A percentile compares a stretch with the other conserved stretches of the same genome.
phyloP scores from a whole-genome alignment of 2,888 invertebrate species.

The Zelleria hepariella region DNA sequence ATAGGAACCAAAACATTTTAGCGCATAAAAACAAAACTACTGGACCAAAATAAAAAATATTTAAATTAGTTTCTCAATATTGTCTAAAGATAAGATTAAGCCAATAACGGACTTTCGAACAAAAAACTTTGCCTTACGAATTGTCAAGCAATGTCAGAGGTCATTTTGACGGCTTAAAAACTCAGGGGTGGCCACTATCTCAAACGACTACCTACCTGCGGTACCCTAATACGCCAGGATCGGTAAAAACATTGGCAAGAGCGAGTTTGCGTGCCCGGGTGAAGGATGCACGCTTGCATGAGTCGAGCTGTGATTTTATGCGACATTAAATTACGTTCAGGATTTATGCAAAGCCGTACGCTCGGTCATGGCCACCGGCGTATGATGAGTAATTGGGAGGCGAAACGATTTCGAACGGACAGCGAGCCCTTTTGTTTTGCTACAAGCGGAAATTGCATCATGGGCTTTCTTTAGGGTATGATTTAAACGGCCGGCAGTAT shows the following conservation, averaged over 20 bases:
- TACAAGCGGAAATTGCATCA: background rate
- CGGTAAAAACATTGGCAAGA: constrained; percentile 11
- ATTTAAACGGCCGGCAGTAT: too few species aligned
- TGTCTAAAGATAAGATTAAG: too few species aligned
- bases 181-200: too few species aligned
- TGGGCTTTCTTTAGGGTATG: background rate
- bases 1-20: too few species aligned
- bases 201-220: background rate
- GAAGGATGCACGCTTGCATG: constrained; percentile 31
- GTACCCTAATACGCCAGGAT: constrained; percentile 12
- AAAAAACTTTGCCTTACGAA: too few species aligned
- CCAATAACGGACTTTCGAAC: too few species aligned
- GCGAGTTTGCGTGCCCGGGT: background rate
- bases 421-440: background rate
- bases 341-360: constrained; percentile 28
- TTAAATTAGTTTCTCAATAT: too few species aligned
- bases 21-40: too few species aligned
- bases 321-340: constrained; percentile 40
- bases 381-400: constrained; percentile 11
- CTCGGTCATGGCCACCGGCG: constrained; percentile 14
- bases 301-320: constrained; percentile 38
- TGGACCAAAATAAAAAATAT: too few species aligned
- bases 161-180: too few species aligned
- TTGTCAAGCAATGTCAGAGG: too few species aligned
- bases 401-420: background rate